Base-by-base conservation (phyloP, 1,140 invertebrate genomes). In the Piezodorus guildinii region DNA sequence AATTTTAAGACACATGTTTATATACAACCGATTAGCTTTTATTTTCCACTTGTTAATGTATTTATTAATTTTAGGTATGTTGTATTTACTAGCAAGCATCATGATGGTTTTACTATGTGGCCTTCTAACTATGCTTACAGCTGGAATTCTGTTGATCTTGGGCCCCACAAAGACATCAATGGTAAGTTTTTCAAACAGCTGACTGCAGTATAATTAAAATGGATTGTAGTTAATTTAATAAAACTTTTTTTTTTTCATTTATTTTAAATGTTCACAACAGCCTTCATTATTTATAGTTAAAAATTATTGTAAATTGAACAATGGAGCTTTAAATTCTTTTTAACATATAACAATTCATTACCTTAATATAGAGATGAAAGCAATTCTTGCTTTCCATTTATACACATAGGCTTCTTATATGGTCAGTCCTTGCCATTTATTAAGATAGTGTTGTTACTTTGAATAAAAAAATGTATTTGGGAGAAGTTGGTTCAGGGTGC, bases 1-100 rank as follows among this genome's bases (percentile, higher is more conserved):
- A 75, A 8, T 56, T 23, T 56, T 49, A 1, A 21, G 6, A 1
- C 3, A 49, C 8, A n/a, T 21, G 6, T 19, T 49, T 19, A 21
- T 19, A 4, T 19, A 49, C 17, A 10, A 49, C 2, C 12, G 21
- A n/a, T 49, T n/a, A 49, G 5, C 14, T 49, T 19, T 6, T 17
- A 2, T 19, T 49, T 21, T 19, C 4, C 15, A 46, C 15, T n/a
- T 46, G 5, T 16, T n/a, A 5, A 46, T 19, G 1, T 65, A 25
- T 51, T 56, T 30, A 23, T 59, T 61, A 56, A 3, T 16, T 21
- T 34, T 65, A 90, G 86, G 73, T 91, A 96, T 72, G 80, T 96
- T 9, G 88, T 96, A 2, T 71, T 96, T 2, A 96, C 92, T 3
- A 91, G 86, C 69, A 96, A 96, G 77, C 94, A 96, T 79, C 92